These are phyloP conservation scores for Hymenochirus boettgeri DNA, from an alignment of 2,113 vertebrate species.

Conservation along the genomic window DNA sequence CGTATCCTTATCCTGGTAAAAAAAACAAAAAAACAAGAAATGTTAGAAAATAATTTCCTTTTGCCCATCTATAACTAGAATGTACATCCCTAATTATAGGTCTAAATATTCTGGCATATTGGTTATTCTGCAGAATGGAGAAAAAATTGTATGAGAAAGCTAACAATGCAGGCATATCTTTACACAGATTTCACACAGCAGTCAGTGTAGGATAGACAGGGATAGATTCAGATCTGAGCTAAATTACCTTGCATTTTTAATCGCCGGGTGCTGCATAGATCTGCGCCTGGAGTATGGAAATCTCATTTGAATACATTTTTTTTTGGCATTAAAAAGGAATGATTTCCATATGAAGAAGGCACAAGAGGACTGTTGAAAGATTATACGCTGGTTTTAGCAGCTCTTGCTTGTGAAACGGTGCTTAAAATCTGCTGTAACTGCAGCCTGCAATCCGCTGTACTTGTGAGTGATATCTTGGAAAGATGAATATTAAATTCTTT, in stretches of 20 bases:
- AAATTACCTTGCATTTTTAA: slow-evolving; percentile 2
- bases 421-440: slow-evolving; percentile 12
- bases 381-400: slow-evolving; percentile 11
- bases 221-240: not conserved
- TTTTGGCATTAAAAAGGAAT: slow-evolving; percentile 11
- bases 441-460: not conserved
- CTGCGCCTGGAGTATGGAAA: not conserved
- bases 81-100: not conserved
- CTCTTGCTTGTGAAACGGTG: slow-evolving; percentile 15
- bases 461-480: not conserved
- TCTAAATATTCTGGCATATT: not conserved
- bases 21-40: no score
- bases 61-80: no score
- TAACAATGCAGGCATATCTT: not conserved
- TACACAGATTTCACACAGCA: not conserved
- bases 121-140: not conserved
- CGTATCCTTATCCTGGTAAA: no score
- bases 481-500: not conserved
- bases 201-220: not conserved
- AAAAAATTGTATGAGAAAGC: not conserved
- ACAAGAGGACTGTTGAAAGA: slow-evolving; percentile 4
- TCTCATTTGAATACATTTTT: slow-evolving; percentile 11
- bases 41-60: no score
- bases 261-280: not conserved
- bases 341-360: slow-evolving; percentile 19